A percentile compares a stretch with the other conserved stretches of the same genome.
Evolutionary conservation across 2,888 invertebrate species (phyloP).

Genomic region (Ichneumon xanthorius): DNA sequence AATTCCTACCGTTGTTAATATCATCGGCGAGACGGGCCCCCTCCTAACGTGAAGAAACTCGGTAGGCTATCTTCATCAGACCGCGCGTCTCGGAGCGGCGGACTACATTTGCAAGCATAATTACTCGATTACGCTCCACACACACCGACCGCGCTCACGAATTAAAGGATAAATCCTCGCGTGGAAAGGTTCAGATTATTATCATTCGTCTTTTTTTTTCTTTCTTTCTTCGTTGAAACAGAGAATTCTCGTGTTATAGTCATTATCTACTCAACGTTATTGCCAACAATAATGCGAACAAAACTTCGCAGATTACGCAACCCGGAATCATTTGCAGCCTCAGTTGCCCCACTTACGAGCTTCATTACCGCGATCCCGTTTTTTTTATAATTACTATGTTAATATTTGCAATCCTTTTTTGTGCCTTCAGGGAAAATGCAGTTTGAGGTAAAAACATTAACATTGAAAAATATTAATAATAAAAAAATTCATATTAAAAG

Average conservation of each 20-base stretch:
- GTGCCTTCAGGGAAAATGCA: no score
- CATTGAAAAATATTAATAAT: no score
- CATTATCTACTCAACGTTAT: conserved; percentile 39
- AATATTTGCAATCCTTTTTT: no score
- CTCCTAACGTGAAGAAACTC: conserved; percentile 45
- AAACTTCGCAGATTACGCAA: conserved; percentile 7
- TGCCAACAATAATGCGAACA: conserved; percentile 16
- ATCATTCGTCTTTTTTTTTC: conserved; percentile 36
- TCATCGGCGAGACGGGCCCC: conserved; percentile 46
- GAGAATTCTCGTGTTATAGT: conserved; percentile 14
- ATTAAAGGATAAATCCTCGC: conserved; percentile 57
- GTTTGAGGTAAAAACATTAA: no score
- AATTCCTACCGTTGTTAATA: conserved; percentile 69
- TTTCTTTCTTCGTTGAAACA: conserved; percentile 3
- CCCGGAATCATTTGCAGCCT: background rate
- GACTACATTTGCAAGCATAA: conserved; percentile 66
- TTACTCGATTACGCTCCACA: conserved; percentile 63
- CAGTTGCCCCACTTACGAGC: no score
- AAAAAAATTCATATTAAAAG: no score
- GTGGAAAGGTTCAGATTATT: conserved; percentile 59
- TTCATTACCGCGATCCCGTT: no score
- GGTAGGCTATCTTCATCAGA: conserved; percentile 65
- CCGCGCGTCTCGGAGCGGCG: conserved; percentile 21
- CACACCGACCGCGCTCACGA: conserved; percentile 42
- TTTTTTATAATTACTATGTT: no score